Evolutionary conservation across 2,797 vertebrate species (phyloP), one percentile per base, ranked within the genome.

Genomic region (Vireo griseus): DNA sequence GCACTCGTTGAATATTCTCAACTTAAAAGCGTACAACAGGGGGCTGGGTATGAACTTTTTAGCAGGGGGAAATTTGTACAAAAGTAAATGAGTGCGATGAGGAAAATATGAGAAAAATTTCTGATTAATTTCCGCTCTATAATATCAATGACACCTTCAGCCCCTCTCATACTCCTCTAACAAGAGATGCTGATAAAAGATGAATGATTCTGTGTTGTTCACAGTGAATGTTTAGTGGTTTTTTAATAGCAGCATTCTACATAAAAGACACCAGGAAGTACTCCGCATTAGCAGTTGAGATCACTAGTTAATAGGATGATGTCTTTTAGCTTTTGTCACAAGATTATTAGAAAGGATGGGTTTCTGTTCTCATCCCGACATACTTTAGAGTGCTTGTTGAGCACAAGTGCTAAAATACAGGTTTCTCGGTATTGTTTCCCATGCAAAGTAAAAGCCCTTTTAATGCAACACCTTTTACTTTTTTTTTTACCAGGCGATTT

Each of bases 231-330:
- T 98, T 98, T 98, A 99, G 98, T 98, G 98, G 98, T 98, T 97
- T 98, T 99, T 99, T 99, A 99, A 99, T 99, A 98, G 98, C 98
- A 62, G 97, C 97, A 97, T 98, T 98, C 98, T 98, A 98, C 98
- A 97, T 98, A 99, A 98, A 98, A 99, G 99, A 98, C 98, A 99
- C 98, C 98, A 98, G 98, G 98, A 98, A 98, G 99, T 98, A 97
- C 98, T 98, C 98, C 90, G 98, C 98, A 98, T 99, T 99, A 99
- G 99, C 98, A 97, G 98, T 98, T 98, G 98, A 99, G 99, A 99
- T 99, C 99, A 99, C 98, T 99, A 98, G 98, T 99, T 99, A 99
- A 99, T 99, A 99, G 99, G 99, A 99, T 99, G 99, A 99, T 99
- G 99, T 99, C 99, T 99, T 99, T 99, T 99, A 99, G 98, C 99